Percentiles rank a stretch among this genome's conserved stretches.
These are phyloP conservation scores for Ptychadena robeensis DNA, from an alignment of 2,797 vertebrate species.

Conservation along the genomic window DNA sequence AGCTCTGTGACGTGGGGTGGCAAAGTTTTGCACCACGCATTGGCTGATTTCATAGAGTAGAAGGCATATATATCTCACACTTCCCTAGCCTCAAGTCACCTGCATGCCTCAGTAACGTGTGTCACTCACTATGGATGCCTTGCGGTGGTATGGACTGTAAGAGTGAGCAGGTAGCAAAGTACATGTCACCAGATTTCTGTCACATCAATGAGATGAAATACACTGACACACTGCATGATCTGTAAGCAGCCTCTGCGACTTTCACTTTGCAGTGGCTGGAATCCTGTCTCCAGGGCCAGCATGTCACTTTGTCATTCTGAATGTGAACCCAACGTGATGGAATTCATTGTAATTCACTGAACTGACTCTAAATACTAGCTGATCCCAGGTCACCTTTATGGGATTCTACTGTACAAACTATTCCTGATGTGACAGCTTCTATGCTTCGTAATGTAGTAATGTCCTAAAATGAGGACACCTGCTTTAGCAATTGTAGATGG, in stretches of 20 bases:
- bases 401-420: neutral
- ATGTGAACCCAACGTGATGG: neutral
- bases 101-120: neutral
- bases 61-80: neutral
- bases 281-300: slow-evolving; percentile 1
- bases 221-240: neutral
- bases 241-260: neutral
- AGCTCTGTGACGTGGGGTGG: slow-evolving; percentile 15
- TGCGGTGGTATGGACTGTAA: neutral
- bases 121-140: neutral
- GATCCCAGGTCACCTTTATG: slow-evolving; percentile 3
- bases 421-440: neutral
- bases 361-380: neutral
- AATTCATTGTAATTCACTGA: neutral
- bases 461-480: neutral
- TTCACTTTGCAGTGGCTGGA: neutral
- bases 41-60: neutral
- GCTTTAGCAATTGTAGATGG: neutral
- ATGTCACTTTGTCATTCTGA: neutral
- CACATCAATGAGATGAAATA: neutral
- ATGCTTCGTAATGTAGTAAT: neutral
- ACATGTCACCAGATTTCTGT: slow-evolving; percentile 18
- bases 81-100: slow-evolving; percentile 6
- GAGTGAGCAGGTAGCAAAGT: neutral
- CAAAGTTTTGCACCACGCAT: slow-evolving; percentile 28